Evolutionary conservation across 1,140 invertebrate species (phyloP), one percentile per base, ranked within the genome.

Genomic region (Pachypeltis micranthus): DNA sequence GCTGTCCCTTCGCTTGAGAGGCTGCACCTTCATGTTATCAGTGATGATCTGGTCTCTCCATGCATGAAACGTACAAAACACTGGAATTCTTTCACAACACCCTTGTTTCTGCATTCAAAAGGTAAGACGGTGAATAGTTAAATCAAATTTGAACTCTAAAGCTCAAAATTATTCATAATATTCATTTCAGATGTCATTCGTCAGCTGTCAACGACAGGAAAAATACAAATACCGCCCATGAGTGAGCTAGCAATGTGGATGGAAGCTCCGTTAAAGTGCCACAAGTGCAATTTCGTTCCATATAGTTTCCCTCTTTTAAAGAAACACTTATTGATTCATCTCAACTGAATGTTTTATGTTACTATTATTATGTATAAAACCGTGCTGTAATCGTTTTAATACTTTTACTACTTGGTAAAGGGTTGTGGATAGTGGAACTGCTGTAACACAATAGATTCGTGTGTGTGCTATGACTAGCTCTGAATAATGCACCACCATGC

Each of bases 21-120:
- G 55, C 73, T 95, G 54, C 92, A 96, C 73, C 77, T 94, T 67
- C 92, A 96, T 74, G 84, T 93, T 1, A 90, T 96, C 31, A 93
- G 90, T 70, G 85, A 84, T 67, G 92, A 96, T 72, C 91, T 94
- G 75, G 77, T 87, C 62, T 92, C 89, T 28, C 76, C 80, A 3
- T 83, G 79, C 71, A 72, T 95, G 51, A 94, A 93, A 77, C 91
- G 79, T 0, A 91, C 90, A 72, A 81, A 86, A 67, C 91, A 96
- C 70, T 96, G 91, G 90, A 94, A 94, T 74, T 90, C 85, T 60
- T 96, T 92, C 70, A 92, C 83, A 2, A 90, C 91, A 1, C 74
- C 80, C 4, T 89, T 89, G 70, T 94, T 95, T 72, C 71, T 90
- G 57, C 76, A 82, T 55, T 86, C 83, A 58, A 66, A 81, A 78